These are phyloP conservation scores for Meteorus sp. DNA, from an alignment of 1,140 invertebrate genomes.

Conservation along the genomic window DNA sequence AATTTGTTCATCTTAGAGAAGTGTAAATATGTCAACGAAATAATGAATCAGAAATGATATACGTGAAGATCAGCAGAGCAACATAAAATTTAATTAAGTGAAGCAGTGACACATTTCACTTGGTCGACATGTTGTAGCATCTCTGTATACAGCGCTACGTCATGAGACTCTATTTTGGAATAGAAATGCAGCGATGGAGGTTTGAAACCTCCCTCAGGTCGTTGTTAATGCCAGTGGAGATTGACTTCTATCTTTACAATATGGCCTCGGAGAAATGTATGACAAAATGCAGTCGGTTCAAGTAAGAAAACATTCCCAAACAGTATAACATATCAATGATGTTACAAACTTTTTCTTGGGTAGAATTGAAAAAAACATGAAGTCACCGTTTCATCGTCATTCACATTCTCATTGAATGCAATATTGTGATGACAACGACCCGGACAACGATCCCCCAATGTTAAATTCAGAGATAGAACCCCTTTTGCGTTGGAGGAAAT, in stretches of 20 bases:
- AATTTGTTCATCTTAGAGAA: no score
- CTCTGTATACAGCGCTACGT: background rate
- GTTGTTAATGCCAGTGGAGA: constrained; percentile 2
- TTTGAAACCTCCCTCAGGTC: constrained; percentile 4
- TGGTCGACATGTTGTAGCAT: background rate
- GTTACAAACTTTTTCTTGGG: no score
- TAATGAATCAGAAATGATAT: no score
- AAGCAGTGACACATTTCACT: background rate
- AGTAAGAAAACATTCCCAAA: background rate
- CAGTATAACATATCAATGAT: background rate
- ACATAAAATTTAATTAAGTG: background rate
- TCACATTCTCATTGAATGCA: background rate
- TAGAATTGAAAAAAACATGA: no score
- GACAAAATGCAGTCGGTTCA: background rate
- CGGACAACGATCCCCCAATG: background rate
- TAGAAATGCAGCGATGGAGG: constrained; percentile 5
- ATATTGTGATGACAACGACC: background rate
- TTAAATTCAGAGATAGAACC: background rate
- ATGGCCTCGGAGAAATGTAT: background rate
- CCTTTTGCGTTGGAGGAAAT: constrained; percentile 1
- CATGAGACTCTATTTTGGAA: constrained; percentile 4
- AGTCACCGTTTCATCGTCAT: no score
- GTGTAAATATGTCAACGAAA: no score
- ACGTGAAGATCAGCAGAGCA: no score
- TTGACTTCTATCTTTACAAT: constrained; percentile 7